Base-by-base conservation (phyloP, 2,888 invertebrate genomes). In the Drosophila subquinaria region DNA sequence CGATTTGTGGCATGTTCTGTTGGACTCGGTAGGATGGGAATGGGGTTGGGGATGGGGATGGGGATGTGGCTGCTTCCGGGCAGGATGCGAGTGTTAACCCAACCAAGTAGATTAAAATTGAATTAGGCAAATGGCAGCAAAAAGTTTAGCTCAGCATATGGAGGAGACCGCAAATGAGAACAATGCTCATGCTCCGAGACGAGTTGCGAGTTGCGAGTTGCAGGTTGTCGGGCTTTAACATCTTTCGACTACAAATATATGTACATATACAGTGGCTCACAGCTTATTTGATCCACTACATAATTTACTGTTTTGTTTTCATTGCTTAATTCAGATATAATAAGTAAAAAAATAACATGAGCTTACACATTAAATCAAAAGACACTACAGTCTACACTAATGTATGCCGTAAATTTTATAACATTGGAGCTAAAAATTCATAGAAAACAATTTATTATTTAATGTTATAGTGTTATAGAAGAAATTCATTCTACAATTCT, bases 31-130 rank as follows among this genome's bases (percentile, higher is more conserved):
- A 27, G 6, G 2, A 38, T 27, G 13, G 13, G 23, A 11, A 6
- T 9, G 23, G 5, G 8, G 2, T 4, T 2, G 11, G 5, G 11
- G 11, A 11, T 43, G n/a, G n/a, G n/a, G n/a, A n/a, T n/a, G 30
- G 4, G 42, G 33, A 11, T 51, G 56, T 66, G 40, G 8, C 30
- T 8, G 30, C 30, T 30, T 30, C 30, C 15, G 45, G 33, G 62
- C 36, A 36, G 11, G 11, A 36, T 36, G 36, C n/a, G 47, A 35
- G 45, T 56, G 60, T 65, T 56, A 52, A 47, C 42, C 48, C 35
- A 20, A n/a, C 33, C 56, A 64, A 79, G 72, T 84, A 71, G 65
- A 79, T 82, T 79, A 74, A 71, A 79, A 82, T 84, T 72, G 63
- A 84, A 82, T 81, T 82, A 81, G 81, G 72, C 47, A 36, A 40